These are phyloP conservation scores for Balearica regulorum DNA, from an alignment of 2,797 vertebrate genomes.

Conservation along the genomic window DNA sequence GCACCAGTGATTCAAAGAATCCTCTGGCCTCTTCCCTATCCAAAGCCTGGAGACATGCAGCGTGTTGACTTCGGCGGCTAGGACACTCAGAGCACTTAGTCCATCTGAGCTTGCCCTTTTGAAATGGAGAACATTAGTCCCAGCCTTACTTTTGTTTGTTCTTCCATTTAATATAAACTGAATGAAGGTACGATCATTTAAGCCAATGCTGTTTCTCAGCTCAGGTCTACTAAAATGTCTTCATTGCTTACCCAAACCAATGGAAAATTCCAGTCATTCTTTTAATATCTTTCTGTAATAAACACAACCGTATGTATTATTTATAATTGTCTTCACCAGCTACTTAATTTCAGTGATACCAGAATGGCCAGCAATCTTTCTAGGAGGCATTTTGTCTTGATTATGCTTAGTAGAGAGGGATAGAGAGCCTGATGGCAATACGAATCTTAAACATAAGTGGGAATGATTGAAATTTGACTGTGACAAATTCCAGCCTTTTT, in stretches of 20 bases:
- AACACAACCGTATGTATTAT: slow-evolving; percentile 38
- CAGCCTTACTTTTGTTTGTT: slow-evolving; percentile 22
- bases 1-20: not conserved
- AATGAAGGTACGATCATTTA: not conserved
- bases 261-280: slow-evolving; percentile 52
- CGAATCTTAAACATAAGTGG: not conserved
- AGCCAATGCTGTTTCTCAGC: not conserved
- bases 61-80: not conserved
- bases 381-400: slow-evolving; percentile 6
- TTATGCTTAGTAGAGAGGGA: not conserved
- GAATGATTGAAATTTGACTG: not conserved
- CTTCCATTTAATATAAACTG: slow-evolving; percentile 33
- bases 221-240: slow-evolving; percentile 29
- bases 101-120: not conserved
- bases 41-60: not conserved
- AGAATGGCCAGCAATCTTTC: not conserved
- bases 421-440: not conserved
- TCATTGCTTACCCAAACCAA: not conserved
- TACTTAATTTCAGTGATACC: slow-evolving; percentile 16
- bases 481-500: not conserved
- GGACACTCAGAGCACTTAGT: slow-evolving; percentile 28
- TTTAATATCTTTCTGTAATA: slow-evolving; percentile 29
- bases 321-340: slow-evolving; percentile 18
- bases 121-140: slow-evolving; percentile 43
- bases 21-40: not conserved